These are phyloP conservation scores for Fistularia commersonii DNA, from an alignment of 2,797 vertebrate species.

Conservation along the genomic window DNA sequence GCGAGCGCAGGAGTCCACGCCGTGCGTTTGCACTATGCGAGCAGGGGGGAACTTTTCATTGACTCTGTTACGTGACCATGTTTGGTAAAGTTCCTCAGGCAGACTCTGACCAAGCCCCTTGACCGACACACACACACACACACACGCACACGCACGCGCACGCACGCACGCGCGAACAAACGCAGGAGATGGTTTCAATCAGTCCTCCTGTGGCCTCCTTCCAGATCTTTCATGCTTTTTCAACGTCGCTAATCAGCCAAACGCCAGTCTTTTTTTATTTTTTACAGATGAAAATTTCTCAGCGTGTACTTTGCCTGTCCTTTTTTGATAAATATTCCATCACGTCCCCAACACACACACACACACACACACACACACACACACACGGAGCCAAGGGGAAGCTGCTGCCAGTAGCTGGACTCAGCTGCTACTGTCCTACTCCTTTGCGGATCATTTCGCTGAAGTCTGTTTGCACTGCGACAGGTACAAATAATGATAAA, in stretches of 20 bases:
- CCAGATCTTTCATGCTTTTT: slow-evolving; percentile 10
- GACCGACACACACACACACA: slow-evolving; percentile 40
- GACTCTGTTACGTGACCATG: slow-evolving; percentile 77
- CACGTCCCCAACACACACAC: background rate
- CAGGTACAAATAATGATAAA: too few species aligned
- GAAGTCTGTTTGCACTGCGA: too few species aligned
- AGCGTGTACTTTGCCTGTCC: slow-evolving; percentile 3
- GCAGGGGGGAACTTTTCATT: slow-evolving; percentile 56
- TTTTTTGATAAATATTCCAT: slow-evolving; percentile 14
- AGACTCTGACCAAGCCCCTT: slow-evolving; percentile 65
- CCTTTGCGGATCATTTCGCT: too few species aligned
- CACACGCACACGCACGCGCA: slow-evolving; percentile 28
- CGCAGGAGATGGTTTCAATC: slow-evolving; percentile 69
- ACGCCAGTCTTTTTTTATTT: slow-evolving; percentile 15
- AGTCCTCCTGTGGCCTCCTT: slow-evolving; percentile 21
- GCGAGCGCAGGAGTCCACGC: too few species aligned
- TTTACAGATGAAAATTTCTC: slow-evolving; percentile 13
- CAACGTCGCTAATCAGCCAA: slow-evolving; percentile 18
- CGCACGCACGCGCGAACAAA: slow-evolving; percentile 16
- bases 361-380: too few species aligned
- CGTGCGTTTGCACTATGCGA: slow-evolving; percentile 32
- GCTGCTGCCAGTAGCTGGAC: background rate
- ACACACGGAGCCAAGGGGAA: background rate
- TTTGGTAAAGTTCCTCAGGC: slow-evolving; percentile 78
- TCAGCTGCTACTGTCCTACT: background rate